Base-by-base conservation (phyloP, 2,888 invertebrate species). In the Urechis unicinctus region DNA sequence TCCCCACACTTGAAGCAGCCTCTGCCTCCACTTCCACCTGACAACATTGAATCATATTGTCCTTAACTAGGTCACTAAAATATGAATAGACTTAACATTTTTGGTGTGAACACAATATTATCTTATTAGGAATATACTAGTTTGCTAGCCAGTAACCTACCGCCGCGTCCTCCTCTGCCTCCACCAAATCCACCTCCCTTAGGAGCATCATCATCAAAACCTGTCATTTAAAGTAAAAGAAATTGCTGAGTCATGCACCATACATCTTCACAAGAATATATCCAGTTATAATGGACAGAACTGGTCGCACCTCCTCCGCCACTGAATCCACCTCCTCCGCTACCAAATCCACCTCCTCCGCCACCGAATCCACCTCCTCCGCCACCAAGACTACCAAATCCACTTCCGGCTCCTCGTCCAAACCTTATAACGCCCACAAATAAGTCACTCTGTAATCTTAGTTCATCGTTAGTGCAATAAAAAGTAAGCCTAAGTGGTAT, bases 1-100 rank as follows among this genome's bases (percentile, higher is more conserved):
- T 68, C 59, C 1, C 61, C 61, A 56, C 67, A 68, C 30, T 67
- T 65, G 54, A 50, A 59, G 43, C 67, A 68, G 26, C 54, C 54
- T 17, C 58, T 54, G 17, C 53, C 49, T 25, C 58, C 51, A 46
- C 46, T 31, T 22, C 30, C 45, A 46, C 46, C 46, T 9, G 48
- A 50, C 22, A 26, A 6, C 17, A 26, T 29, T 48, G 48, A 26
- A 29, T 29, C 29, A 1, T 29, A 22, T 2, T 48, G 28, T 0
- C 41, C 50, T 55, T 44, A 43, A 41, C 52, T 13, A 21, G 45
- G 45, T n/a, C n/a, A n/a, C n/a, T n/a, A n/a, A n/a, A n/a, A n/a
- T n/a, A n/a, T n/a, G n/a, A n/a, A n/a, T n/a, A n/a, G n/a, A n/a
- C n/a, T n/a, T n/a, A n/a, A n/a, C n/a, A n/a, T n/a, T n/a, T n/a